phyloP scores from a whole-genome alignment of 1,140 invertebrate genomes.

The Cepaea nemoralis region DNA sequence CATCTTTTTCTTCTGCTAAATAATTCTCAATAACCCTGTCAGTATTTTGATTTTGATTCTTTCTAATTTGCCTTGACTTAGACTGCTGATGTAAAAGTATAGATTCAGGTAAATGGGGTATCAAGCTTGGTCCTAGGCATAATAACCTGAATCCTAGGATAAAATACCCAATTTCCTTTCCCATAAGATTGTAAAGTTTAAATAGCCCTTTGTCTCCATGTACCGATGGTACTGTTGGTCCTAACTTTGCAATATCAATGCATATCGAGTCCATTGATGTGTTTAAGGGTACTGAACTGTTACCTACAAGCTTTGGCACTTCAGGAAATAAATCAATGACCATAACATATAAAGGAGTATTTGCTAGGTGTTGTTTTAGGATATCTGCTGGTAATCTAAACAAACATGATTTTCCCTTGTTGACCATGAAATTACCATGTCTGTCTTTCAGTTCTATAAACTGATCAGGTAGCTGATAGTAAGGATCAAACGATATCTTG shows the following conservation, averaged over 20 bases:
- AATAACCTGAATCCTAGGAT: conserved; percentile 65
- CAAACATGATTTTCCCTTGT: conserved; percentile 70
- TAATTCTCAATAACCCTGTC: conserved; percentile 39
- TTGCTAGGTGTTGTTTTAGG: conserved; percentile 62
- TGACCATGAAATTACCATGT: conserved; percentile 68
- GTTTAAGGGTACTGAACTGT: conserved; percentile 66
- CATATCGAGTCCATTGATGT: conserved; percentile 60
- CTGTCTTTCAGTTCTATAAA: conserved; percentile 68
- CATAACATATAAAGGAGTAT: conserved; percentile 70
- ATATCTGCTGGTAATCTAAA: conserved; percentile 63
- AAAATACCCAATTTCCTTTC: conserved; percentile 69
- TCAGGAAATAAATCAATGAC: conserved; percentile 67
- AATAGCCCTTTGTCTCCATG: conserved; percentile 68
- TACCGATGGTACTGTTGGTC: conserved; percentile 65
- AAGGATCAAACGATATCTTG: conserved; percentile 64
- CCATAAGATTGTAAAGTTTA: conserved; percentile 70
- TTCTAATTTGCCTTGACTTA: conserved; percentile 43
- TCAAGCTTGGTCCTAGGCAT: conserved; percentile 65
- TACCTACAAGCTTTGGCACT: conserved; percentile 67
- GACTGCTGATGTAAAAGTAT: conserved; percentile 46
- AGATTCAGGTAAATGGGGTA: conserved; percentile 65
- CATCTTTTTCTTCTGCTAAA: conserved; percentile 29
- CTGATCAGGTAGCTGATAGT: conserved; percentile 65
- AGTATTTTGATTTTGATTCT: conserved; percentile 34
- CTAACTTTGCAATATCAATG: conserved; percentile 60